Evolutionary conservation across 2,113 vertebrate species (phyloP), one percentile per base, ranked within the genome.

Genomic region (Stegostoma tigrinum): DNA sequence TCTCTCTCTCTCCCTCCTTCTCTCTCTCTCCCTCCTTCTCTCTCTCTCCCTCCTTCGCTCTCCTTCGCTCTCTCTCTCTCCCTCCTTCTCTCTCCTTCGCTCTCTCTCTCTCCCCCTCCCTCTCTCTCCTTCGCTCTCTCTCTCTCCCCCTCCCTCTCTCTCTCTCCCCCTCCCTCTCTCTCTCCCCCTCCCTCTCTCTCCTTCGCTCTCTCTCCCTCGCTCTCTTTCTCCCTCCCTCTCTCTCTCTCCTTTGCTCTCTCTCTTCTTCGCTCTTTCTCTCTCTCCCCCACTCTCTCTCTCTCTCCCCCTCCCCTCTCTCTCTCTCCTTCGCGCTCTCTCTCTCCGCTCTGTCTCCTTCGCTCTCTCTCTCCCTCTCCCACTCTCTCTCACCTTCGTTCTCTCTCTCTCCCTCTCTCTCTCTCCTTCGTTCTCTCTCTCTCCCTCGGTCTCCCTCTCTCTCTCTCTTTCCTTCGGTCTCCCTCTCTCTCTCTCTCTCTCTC

Each of bases 41-140:
- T 1, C 3, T 2, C n/a, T 3, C 78, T 8, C 38, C 0, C 34
- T 0, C 14, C 78, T n/a, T 12, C 34, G 0, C 0, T 19, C 78
- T 42, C 2, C 78, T 12, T 12, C n/a, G 0, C 38, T 10, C 38
- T n/a, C 2, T 0, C 1, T 10, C 12, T 17, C 15, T 17, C 10
- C 21, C 10, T 2, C 70, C 27, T 5, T 17, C 27, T 75, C 27
- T 7, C 5, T 17, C 7, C 0, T 2, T 2, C 23, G 4, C 30
- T 34, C 75, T 12, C 6, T 24, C 30, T 8, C 30, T 15, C 34
- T 1, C 0, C 8, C 0, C 75, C 30, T 14, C 23, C 10, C 2
- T 34, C 75, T 38, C 34, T 12, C 10, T 34, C 5, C 75, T 23
- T 12, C 68, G 2, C 34, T 12, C n/a, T 30, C 14, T 8, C 75